These are phyloP conservation scores for Ctenopoma multispine DNA, from an alignment of 2,797 vertebrate genomes.

Conservation along the genomic window DNA sequence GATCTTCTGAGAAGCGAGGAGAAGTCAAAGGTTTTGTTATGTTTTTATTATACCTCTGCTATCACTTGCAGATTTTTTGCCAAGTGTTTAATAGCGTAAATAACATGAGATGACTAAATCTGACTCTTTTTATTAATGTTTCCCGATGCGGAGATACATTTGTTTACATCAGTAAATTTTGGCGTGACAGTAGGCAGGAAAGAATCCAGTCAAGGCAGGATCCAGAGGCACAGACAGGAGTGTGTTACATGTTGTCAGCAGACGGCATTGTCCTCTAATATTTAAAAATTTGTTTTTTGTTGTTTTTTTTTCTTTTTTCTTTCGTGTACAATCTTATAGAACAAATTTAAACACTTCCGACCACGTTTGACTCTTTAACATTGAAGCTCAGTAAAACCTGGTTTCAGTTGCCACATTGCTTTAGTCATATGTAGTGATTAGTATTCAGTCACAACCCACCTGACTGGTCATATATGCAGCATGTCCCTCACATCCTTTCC, in stretches of 20 bases:
- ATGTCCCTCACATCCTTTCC: conserved; percentile 66
- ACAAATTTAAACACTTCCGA: not conserved
- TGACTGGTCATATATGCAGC: conserved; percentile 51
- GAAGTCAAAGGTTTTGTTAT: conserved; percentile 70
- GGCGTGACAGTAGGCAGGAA: not conserved
- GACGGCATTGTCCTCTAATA: no score
- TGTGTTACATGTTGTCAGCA: no score
- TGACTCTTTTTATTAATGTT: not conserved
- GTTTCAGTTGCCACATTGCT: conserved; percentile 18
- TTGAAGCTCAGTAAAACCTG: conserved; percentile 29
- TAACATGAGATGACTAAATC: not conserved
- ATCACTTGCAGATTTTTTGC: not conserved
- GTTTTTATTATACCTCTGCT: conserved; percentile 56
- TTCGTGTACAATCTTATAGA: not conserved
- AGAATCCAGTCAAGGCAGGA: not conserved
- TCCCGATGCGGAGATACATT: not conserved
- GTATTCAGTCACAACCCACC: conserved; percentile 47
- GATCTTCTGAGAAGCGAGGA: conserved; percentile 90
- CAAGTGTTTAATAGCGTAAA: not conserved
- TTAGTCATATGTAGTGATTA: conserved; percentile 63
- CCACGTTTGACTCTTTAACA: conserved; percentile 16
- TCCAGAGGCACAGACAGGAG: not conserved
- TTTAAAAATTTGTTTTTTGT: not conserved
- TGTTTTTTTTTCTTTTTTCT: not conserved
- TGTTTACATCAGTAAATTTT: not conserved